Evolutionary conservation across 2,888 invertebrate species (phyloP).

Genomic region (Caenorhabditis sp.): DNA sequence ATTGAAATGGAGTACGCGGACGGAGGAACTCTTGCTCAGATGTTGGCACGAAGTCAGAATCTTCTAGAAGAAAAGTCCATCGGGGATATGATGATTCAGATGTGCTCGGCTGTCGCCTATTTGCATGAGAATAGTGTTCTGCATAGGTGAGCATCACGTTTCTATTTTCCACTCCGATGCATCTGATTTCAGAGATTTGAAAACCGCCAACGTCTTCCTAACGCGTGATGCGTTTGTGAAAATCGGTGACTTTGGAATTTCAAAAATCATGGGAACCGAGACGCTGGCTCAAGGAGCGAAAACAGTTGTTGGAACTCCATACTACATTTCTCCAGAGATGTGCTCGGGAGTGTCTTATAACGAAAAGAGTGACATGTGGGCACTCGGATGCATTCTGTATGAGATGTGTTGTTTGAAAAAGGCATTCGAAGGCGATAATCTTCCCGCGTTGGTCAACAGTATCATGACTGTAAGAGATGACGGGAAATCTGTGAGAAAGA

Average conservation of each 20-base stretch:
- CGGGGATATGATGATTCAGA: slow-evolving; percentile 85
- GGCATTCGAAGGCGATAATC: slow-evolving; percentile 89
- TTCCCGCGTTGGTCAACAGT: slow-evolving; percentile 89
- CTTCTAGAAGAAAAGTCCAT: slow-evolving; percentile 86
- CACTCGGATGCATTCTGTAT: slow-evolving; percentile 88
- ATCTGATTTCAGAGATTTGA: slow-evolving; percentile 86
- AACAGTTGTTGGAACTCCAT: slow-evolving; percentile 85
- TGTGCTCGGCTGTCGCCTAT: slow-evolving; percentile 88
- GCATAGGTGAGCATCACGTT: slow-evolving; percentile 84
- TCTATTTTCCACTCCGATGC: not conserved
- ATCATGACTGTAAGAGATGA: slow-evolving; percentile 86
- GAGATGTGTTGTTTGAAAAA: slow-evolving; percentile 89
- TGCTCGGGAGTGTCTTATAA: slow-evolving; percentile 90
- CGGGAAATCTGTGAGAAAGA: not conserved
- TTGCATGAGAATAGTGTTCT: slow-evolving; percentile 88
- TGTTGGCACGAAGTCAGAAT: slow-evolving; percentile 86
- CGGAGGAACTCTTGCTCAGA: slow-evolving; percentile 88
- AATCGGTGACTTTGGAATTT: slow-evolving; percentile 90
- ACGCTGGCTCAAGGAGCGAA: slow-evolving; percentile 84
- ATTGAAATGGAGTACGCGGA: slow-evolving; percentile 91
- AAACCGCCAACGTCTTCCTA: slow-evolving; percentile 89
- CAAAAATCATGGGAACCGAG: slow-evolving; percentile 88
- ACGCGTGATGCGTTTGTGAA: slow-evolving; percentile 88
- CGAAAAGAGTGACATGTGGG: slow-evolving; percentile 90
- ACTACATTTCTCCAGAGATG: slow-evolving; percentile 85